phyloP scores from a whole-genome alignment of 2,113 vertebrate species.

The Tyto alba region DNA sequence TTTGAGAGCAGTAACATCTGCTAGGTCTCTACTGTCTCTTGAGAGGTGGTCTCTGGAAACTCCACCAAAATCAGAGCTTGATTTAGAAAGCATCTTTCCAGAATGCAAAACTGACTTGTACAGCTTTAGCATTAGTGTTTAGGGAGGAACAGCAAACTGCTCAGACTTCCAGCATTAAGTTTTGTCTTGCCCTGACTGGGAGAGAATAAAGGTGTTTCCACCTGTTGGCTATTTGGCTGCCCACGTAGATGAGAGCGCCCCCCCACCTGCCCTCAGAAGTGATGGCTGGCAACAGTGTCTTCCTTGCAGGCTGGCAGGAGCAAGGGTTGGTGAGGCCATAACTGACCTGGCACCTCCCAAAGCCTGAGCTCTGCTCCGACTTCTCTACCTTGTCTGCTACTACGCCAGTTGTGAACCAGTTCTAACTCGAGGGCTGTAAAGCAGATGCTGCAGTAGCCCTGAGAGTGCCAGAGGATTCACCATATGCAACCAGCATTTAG shows the following conservation, averaged over 20 bases:
- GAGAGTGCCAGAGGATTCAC: background rate
- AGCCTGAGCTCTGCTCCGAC: background rate
- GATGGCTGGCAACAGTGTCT: fast-evolving
- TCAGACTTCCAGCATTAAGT: background rate
- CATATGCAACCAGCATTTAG: fast-evolving
- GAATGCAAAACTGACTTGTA: background rate
- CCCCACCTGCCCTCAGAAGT: background rate
- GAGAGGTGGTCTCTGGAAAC: background rate
- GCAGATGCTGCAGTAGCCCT: background rate
- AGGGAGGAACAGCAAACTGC: background rate
- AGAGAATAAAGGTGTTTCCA: background rate
- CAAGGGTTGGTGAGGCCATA: background rate
- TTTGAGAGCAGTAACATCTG: background rate
- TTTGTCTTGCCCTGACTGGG: background rate
- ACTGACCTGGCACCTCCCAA: background rate
- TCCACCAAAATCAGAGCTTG: background rate
- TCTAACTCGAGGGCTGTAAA: background rate
- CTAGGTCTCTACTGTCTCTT: background rate
- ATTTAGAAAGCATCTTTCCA: background rate
- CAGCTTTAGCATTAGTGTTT: background rate
- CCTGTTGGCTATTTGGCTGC: background rate
- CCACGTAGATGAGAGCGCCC: fast-evolving
- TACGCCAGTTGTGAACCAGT: background rate
- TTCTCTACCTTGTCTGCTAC: background rate
- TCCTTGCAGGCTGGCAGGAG: background rate